Base-by-base conservation (phyloP, 92 coral and sea anemone species). In the Palythoa heliodiscus region DNA sequence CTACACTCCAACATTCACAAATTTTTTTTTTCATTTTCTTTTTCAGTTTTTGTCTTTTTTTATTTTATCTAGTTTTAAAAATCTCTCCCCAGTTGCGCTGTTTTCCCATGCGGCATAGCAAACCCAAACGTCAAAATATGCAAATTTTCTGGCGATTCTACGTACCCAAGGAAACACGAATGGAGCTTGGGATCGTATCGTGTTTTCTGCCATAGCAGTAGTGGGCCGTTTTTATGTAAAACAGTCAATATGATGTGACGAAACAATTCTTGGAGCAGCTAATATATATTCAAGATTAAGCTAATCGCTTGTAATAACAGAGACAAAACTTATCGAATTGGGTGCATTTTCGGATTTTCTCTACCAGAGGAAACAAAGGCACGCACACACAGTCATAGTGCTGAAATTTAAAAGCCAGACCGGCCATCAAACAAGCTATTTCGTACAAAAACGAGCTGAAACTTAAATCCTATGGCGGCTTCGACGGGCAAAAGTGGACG, bases 161-260 rank as follows among this genome's bases (percentile, higher is more conserved):
- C 74, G 60, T 69, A 43, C 73, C 63, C 84, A n/a, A 67, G 84
- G 84, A 80, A 80, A 80, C 84, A 2, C 35, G 60, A 39, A 50
- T 80, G 63, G 47, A 24, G 64, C 53, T 80, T 13, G 22, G 74
- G 74, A 39, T 80, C 64, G 84, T 68, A 74, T 74, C 73, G 84
- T 29, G 84, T 68, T 50, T 47, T 80, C 3, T 37, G 39, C 15
- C 15, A 48, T 19, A 67, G 74, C 60, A 23, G 73, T 16, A 63
- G 64, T 66, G 73, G 73, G 73, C 43, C 60, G 84, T 80, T 80
- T 80, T 64, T 68, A 80, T 68, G 84, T 48, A 80, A 80, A 68
- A 43, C 83, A 78, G 83, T 13, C 57, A 37, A 40, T 12, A 35
- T 66, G 5, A 54, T 80, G 73, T 52, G 84, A 80, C 43, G 74